Base-by-base conservation (phyloP, 2,797 vertebrate genomes). In the Poeciliopsis turneri region DNA sequence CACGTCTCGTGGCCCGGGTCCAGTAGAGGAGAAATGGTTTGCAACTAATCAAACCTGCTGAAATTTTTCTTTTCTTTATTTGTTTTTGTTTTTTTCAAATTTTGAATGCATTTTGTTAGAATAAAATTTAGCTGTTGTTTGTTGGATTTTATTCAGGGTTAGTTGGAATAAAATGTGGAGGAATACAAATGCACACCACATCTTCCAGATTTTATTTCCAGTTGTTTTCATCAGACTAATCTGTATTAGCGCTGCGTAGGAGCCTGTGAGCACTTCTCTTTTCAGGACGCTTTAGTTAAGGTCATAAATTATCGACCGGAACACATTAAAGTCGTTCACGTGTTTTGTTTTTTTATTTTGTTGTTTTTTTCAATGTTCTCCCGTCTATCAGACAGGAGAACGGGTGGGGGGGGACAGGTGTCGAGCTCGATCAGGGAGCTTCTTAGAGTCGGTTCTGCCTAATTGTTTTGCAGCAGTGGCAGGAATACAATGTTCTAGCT, bases 401-500 rank as follows among this genome's bases (percentile, higher is more conserved):
- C 57, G 8, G 10, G 41, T 2, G 47, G 18, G 0, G 16, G 18
- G 9, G n/a, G 20, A 36, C 7, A 15, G 74, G 57, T 45, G 28
- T 53, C 0, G 13, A 73, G 70, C 33, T 45, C n/a, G 41, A 43
- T 61, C 36, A 28, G 1, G 39, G 43, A 69, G 25, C 33, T n/a
- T 16, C 25, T 49, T n/a, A n/a, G 49, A 28, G 39, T 10, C 5
- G 51, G 23, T 6, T 1, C 77, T 72, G 49, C 36, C 10, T 61
- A 20, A 64, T 74, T 80, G 55, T 57, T 75, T 43, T 76, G 57
- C 47, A 79, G 64, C 47, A 25, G 59, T 66, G 78, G 18, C 51
- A 57, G 10, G 47, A 45, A 20, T 61, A 57, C 39, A 71, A 78
- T 46, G 45, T 25, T 61, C 77, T 59, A 66, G 49, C 49, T 2